These are phyloP conservation scores for Daktulosphaira vitifoliae DNA, from an alignment of 1,140 invertebrate genomes.

Conservation along the genomic window DNA sequence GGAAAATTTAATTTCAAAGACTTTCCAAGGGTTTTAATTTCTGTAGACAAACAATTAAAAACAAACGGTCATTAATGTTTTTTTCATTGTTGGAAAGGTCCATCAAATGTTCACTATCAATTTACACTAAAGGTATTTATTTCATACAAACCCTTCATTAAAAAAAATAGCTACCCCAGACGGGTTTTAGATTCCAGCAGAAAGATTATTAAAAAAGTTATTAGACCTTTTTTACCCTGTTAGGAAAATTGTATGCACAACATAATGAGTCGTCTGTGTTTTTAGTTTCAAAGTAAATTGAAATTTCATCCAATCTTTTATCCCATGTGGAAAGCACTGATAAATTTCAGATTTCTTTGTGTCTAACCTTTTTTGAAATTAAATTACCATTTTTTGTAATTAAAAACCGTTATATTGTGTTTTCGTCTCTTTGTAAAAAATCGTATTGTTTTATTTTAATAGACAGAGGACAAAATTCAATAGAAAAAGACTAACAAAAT, in stretches of 20 bases:
- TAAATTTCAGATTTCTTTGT: constrained; percentile 21
- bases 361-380: constrained; percentile 19
- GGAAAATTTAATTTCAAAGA: too few species aligned
- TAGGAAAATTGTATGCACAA: background rate
- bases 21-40: too few species aligned
- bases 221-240: constrained; percentile 24
- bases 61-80: too few species aligned
- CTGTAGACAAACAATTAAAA: too few species aligned
- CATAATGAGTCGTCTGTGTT: background rate
- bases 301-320: background rate
- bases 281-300: constrained; percentile 25
- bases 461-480: too few species aligned
- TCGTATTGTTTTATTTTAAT: too few species aligned
- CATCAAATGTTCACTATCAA: constrained; percentile 7
- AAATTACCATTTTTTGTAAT: constrained; percentile 17
- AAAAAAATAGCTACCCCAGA: background rate
- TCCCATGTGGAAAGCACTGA: background rate
- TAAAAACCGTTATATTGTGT: background rate
- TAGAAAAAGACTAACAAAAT: too few species aligned
- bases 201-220: constrained; percentile 34
- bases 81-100: background rate
- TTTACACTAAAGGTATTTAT: constrained; percentile 25
- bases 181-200: constrained; percentile 21
- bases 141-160: background rate
- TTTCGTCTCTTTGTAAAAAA: background rate